These are phyloP conservation scores for Acanthornis magna DNA, from an alignment of 2,797 vertebrate species.

Conservation along the genomic window DNA sequence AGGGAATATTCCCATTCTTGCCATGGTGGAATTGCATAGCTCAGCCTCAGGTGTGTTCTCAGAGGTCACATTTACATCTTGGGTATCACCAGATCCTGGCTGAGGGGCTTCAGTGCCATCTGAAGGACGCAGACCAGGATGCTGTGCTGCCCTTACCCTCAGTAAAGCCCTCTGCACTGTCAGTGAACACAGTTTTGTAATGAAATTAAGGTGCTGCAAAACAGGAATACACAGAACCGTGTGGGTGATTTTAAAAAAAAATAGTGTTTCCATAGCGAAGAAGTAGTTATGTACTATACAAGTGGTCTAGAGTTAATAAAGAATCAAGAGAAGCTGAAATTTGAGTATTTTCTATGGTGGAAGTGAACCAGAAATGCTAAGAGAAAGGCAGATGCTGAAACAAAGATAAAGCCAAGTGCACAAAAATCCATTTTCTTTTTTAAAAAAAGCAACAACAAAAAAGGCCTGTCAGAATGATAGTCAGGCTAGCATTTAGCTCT, in stretches of 20 bases:
- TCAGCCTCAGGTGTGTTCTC: not conserved
- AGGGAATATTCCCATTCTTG: not conserved
- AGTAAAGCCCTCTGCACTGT: not conserved
- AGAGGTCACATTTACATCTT: not conserved
- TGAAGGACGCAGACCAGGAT: not conserved
- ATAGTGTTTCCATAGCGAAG: not conserved
- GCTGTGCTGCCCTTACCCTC: not conserved
- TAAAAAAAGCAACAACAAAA: conserved; percentile 12
- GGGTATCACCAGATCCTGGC: not conserved
- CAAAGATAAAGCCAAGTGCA: not conserved
- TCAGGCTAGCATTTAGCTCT: conserved; percentile 41
- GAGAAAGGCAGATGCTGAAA: conserved; percentile 4
- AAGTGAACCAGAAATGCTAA: not conserved
- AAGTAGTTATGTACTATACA: not conserved
- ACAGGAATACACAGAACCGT: not conserved
- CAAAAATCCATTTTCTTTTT: conserved; percentile 6
- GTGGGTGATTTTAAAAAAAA: not conserved
- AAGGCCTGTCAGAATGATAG: conserved; percentile 47
- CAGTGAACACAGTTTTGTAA: not conserved
- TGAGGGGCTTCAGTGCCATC: not conserved
- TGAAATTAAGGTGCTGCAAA: not conserved
- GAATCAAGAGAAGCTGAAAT: not conserved
- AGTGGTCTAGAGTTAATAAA: not conserved
- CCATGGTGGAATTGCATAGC: not conserved
- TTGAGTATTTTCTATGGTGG: not conserved